Percentiles rank a stretch among this genome's conserved stretches.
Conservation (phyloP, 37 sponge, comb jelly and placozoan species). For the Chondrilla cf. caribensis region DNA sequence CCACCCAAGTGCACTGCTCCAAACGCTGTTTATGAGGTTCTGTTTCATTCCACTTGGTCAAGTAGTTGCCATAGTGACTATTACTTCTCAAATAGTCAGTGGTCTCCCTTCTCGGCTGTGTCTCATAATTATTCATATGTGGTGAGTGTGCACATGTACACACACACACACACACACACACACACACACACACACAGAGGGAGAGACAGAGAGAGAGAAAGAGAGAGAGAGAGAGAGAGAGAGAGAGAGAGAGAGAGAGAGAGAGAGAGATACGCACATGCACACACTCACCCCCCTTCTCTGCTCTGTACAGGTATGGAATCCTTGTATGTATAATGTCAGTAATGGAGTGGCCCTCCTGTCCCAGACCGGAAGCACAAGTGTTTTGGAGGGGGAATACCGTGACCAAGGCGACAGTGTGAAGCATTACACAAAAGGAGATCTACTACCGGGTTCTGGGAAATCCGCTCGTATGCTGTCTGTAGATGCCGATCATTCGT, state of each 20-base stretch:
- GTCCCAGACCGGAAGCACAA: neutral
- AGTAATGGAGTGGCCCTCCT: constrained; percentile 1
- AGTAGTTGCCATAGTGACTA: neutral
- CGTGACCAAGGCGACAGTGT: neutral
- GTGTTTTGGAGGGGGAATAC: constrained; percentile 11
- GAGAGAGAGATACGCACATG: too few species aligned
- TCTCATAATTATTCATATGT: neutral
- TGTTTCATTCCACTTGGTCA: neutral
- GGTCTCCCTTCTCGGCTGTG: constrained; percentile 24
- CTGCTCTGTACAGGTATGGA: constrained; percentile 7
- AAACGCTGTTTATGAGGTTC: constrained; percentile 13
- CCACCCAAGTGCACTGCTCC: constrained; percentile 4
- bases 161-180: too few species aligned
- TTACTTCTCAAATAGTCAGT: neutral
- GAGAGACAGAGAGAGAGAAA: too few species aligned
- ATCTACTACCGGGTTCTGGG: neutral
- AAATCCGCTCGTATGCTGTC: neutral
- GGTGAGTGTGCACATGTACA: neutral
- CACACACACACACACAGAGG: too few species aligned
- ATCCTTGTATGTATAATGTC: constrained; percentile 11
- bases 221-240: too few species aligned
- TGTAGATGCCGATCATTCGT: neutral
- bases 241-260: too few species aligned
- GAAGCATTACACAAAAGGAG: neutral
- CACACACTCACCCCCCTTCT: too few species aligned